phyloP scores from a whole-genome alignment of 2,113 vertebrate species.

The Eretmochelys imbricata region DNA sequence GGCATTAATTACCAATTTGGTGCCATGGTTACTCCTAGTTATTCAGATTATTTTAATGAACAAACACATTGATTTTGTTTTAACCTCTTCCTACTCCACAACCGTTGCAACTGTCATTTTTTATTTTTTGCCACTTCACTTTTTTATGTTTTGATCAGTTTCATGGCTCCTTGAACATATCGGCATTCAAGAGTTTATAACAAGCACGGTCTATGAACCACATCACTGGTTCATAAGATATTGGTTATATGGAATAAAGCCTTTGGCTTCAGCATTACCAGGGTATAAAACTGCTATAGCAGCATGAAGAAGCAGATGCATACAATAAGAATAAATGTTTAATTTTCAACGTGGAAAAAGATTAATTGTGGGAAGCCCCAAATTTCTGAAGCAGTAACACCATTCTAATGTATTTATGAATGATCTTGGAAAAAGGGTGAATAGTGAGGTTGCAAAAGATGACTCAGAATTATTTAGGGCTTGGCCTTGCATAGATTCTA shows the following conservation, averaged over 20 bases:
- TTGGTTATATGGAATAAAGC: fast-evolving
- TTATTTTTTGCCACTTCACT: background rate
- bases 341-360: constrained; percentile 12
- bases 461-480: background rate
- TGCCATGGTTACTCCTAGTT: constrained; percentile 48
- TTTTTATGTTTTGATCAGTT: constrained; percentile 1
- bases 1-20: constrained; percentile 31
- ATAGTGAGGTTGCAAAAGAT: background rate
- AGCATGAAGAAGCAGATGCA: background rate
- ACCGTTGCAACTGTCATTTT: background rate
- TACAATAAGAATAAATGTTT: background rate
- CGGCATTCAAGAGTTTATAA: background rate
- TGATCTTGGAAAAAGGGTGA: background rate
- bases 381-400: background rate
- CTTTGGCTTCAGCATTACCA: background rate
- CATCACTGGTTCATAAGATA: background rate
- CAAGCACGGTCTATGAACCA: background rate
- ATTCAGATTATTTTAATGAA: constrained; percentile 43
- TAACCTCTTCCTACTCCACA: constrained; percentile 50
- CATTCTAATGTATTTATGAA: background rate
- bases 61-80: constrained; percentile 42
- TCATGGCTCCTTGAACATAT: background rate
- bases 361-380: background rate
- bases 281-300: background rate
- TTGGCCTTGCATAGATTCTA: background rate